Conservation (phyloP, 2,797 vertebrate genomes). For the Xyrichtys novacula region DNA sequence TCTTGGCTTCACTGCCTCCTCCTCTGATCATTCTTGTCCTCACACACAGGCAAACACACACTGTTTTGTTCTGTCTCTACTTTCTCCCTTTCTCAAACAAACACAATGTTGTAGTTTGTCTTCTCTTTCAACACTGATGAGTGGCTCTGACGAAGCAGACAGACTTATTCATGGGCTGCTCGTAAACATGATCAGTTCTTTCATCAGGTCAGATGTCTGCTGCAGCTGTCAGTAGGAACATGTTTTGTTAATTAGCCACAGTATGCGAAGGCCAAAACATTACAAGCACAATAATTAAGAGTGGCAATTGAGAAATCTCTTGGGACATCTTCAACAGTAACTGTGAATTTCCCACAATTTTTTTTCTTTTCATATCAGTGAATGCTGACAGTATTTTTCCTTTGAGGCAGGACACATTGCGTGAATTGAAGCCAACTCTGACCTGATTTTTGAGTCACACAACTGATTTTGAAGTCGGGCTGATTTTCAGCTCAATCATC, state of each 20-base stretch:
- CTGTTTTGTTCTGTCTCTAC: slow-evolving; percentile 21
- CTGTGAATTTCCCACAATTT: neutral
- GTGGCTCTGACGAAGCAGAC: slow-evolving; percentile 43
- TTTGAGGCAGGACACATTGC: no score
- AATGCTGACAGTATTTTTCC: neutral
- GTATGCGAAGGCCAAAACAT: slow-evolving; percentile 16
- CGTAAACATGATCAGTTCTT: slow-evolving; percentile 65
- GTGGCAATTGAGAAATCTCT: slow-evolving; percentile 23
- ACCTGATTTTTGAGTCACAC: no score
- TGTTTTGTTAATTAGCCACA: slow-evolving; percentile 38
- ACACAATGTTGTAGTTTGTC: slow-evolving; percentile 26
- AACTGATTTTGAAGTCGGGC: no score
- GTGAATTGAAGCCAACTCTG: no score
- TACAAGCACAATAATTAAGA: slow-evolving; percentile 51
- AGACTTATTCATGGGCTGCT: slow-evolving; percentile 47
- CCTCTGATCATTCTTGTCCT: slow-evolving; percentile 23
- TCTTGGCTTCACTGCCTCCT: slow-evolving; percentile 14
- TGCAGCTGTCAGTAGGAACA: slow-evolving; percentile 41
- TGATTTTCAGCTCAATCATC: no score
- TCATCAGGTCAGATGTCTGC: slow-evolving; percentile 31
- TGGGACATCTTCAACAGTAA: slow-evolving; percentile 13
- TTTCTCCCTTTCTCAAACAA: slow-evolving; percentile 37
- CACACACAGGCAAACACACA: slow-evolving; percentile 29
- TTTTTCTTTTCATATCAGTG: neutral
- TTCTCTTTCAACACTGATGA: slow-evolving; percentile 39